A percentile compares a stretch with the other conserved stretches of the same genome.
These are phyloP conservation scores for Malacoctenus gilli DNA, from an alignment of 2,797 vertebrate genomes.

Conservation along the genomic window DNA sequence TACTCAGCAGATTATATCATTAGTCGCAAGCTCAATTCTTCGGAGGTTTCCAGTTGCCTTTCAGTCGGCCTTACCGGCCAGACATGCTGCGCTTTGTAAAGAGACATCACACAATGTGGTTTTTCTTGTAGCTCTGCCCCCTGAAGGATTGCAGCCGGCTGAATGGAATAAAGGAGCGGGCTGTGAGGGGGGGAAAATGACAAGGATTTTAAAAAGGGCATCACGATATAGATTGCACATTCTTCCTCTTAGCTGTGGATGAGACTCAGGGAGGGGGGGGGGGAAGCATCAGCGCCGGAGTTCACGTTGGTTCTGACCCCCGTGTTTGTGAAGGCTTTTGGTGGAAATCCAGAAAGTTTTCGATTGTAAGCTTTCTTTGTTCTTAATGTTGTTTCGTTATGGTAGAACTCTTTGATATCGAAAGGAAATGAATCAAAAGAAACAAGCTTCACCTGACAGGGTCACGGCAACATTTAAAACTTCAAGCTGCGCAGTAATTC, in stretches of 20 bases:
- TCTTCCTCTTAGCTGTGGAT: constrained; percentile 13
- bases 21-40: constrained; percentile 54
- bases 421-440: no score
- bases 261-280: no score
- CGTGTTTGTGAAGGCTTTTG: no score
- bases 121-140: no score
- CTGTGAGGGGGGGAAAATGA: constrained; percentile 5
- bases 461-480: no score
- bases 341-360: no score
- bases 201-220: constrained; percentile 28
- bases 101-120: constrained; percentile 2
- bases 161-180: constrained; percentile 16
- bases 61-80: constrained; percentile 20
- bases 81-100: constrained; percentile 15
- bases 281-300: constrained; percentile 25
- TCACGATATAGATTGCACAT: constrained; percentile 10
- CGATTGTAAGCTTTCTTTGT: no score
- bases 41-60: constrained; percentile 29
- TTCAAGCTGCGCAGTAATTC: no score
- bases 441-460: no score
- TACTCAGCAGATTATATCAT: constrained; percentile 70
- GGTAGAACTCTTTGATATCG: no score
- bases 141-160: constrained; percentile 6
- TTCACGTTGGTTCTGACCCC: constrained; percentile 50
- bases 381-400: no score